Base-by-base conservation (phyloP, 2,888 invertebrate species). In the Acronicta aceris region DNA sequence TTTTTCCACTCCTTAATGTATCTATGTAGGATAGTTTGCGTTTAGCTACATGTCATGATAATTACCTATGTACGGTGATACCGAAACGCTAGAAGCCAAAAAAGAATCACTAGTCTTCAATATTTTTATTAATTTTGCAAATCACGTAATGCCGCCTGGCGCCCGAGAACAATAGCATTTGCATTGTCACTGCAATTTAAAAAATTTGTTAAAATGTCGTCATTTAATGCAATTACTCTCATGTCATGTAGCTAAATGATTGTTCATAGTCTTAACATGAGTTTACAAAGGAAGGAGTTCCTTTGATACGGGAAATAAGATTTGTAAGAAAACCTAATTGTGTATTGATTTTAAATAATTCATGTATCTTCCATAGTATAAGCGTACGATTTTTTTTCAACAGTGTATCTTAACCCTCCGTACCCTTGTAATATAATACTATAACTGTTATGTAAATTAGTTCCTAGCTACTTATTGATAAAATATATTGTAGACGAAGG, bases 1-100 rank as follows among this genome's bases (percentile, higher is more conserved):
- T 61, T 69, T 66, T 73, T 73, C 72, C 74, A 65, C 68, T 70
- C 64, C 76, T 74, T 66, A 57, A 67, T 43, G 67, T 73, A n/a
- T n/a, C n/a, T n/a, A 64, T 47, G 21, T 77, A 80, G 69, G 60
- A 43, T 74, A 77, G 55, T 42, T 54, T 17, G 17, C 33, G 60
- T 71, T 56, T 50, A 46, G 49, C 59, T 48, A 64, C 64, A 68
- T 71, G 71, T 57, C 58, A 57, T 38, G 13, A 58, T 15, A n/a
- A 5, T 30, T 27, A 7, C 7, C 5, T 27, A 27, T 7, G 27
- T 1, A 27, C 25, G 25, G 25, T 25, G 25, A 25, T 4, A 4
- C 25, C 5, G 27, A 21, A 21, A n/a, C n/a, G 21, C 21, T 4
- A 21, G 21, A 21, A 21, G 21, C 21, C 21, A 21, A 21, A 21